These are phyloP conservation scores for Ianthella basta DNA, from an alignment of 37 sponge, comb jelly and placozoan genomes.

Conservation along the genomic window DNA sequence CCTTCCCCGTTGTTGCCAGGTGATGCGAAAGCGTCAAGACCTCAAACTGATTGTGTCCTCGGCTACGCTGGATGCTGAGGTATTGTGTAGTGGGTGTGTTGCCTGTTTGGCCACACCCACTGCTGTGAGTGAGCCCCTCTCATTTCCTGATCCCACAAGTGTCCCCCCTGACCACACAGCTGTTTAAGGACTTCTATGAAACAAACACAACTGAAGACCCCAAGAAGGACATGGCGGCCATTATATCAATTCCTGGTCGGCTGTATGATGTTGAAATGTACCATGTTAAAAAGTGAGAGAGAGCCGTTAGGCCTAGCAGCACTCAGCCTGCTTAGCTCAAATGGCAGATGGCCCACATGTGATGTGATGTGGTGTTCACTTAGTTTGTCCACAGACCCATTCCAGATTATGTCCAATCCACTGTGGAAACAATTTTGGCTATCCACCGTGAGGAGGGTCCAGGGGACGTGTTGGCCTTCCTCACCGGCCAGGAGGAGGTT, in stretches of 20 bases:
- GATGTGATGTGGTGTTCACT: neutral
- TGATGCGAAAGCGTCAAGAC: slow-evolving; percentile 84
- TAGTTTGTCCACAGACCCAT: slow-evolving; percentile 65
- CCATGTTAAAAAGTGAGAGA: slow-evolving; percentile 59
- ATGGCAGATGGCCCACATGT: no score
- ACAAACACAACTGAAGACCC: slow-evolving; percentile 70
- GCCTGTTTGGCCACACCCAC: neutral
- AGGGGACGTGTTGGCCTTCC: slow-evolving; percentile 94
- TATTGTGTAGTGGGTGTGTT: slow-evolving; percentile 1
- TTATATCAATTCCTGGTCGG: slow-evolving; percentile 88
- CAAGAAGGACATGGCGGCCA: slow-evolving; percentile 76
- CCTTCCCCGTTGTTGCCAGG: slow-evolving; percentile 29
- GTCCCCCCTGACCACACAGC: slow-evolving; percentile 25
- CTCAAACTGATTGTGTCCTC: slow-evolving; percentile 90
- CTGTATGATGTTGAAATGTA: slow-evolving; percentile 71
- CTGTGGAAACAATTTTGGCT: slow-evolving; percentile 84
- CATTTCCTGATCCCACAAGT: neutral
- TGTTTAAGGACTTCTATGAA: slow-evolving; percentile 92
- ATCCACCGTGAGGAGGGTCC: slow-evolving; percentile 81
- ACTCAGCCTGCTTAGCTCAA: no score
- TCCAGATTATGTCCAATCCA: slow-evolving; percentile 89
- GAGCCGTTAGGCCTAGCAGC: neutral
- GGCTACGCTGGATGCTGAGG: slow-evolving; percentile 98
- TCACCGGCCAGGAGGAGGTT: slow-evolving; percentile 86
- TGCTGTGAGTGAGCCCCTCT: neutral